A percentile compares a stretch with the other conserved stretches of the same genome.
Conservation (phyloP, 1,140 invertebrate species). For the Eupristina koningsbergeri region DNA sequence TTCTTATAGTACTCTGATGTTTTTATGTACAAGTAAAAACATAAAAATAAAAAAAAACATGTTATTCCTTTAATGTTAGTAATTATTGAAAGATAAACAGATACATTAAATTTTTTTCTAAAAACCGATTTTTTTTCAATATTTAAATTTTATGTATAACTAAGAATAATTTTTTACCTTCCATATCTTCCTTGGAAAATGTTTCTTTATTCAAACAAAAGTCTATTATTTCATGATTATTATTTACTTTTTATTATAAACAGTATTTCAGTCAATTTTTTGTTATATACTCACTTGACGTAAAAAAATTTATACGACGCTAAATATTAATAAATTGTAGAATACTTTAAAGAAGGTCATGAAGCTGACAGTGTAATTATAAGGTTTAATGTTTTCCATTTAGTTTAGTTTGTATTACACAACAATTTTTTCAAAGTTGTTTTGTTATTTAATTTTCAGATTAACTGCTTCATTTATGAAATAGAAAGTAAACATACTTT, state of each 20-base stretch:
- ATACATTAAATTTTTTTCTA: too few relatives aligned
- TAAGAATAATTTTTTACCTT: too few relatives aligned
- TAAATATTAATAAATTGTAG: not conserved
- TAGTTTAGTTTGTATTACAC: not conserved
- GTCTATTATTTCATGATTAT: too few relatives aligned
- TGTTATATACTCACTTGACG: not conserved
- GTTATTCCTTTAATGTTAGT: too few relatives aligned
- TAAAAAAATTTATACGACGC: not conserved
- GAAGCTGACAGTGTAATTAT: not conserved
- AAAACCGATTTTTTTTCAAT: too few relatives aligned
- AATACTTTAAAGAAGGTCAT: not conserved
- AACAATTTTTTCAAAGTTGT: not conserved
- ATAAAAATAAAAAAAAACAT: too few relatives aligned
- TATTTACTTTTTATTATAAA: not conserved
- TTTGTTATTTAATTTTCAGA: not conserved
- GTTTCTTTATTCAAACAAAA: too few relatives aligned
- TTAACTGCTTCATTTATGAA: not conserved
- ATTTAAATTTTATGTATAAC: too few relatives aligned
- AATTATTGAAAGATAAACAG: too few relatives aligned
- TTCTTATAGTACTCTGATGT: too few relatives aligned
- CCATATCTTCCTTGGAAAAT: too few relatives aligned
- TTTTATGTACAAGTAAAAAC: too few relatives aligned
- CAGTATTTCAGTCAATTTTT: not conserved
- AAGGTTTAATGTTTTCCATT: not conserved
- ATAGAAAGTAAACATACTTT: not conserved